Evolutionary conservation across 2,113 vertebrate species (phyloP).

Genomic region (Corythornis madagascariensis): DNA sequence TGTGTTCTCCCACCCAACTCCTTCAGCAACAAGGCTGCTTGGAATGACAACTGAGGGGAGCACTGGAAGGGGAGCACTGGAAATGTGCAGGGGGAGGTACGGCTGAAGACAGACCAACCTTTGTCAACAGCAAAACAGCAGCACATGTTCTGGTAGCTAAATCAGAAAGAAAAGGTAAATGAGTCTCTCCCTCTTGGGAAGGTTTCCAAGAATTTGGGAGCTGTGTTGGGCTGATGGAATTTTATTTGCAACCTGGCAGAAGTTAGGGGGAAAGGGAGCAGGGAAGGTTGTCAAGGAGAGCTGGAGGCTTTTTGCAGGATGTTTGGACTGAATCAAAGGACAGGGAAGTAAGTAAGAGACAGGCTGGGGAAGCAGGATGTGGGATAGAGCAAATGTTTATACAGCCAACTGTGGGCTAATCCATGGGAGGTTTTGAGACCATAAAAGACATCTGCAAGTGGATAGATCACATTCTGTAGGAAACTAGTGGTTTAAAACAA

Average conservation of each 20-base stretch:
- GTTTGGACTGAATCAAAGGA: conserved; percentile 19
- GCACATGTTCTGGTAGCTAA: fast-evolving
- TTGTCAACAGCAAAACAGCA: background rate
- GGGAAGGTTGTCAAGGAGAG: background rate
- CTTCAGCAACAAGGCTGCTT: conserved; percentile 24
- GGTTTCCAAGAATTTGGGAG: background rate
- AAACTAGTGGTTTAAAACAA: conserved; percentile 15
- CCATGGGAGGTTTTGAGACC: conserved; percentile 26
- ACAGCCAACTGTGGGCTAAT: background rate
- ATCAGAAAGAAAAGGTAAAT: background rate
- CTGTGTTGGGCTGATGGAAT: background rate
- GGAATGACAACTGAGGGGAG: conserved; percentile 45
- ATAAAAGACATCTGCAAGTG: conserved; percentile 40
- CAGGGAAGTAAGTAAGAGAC: background rate
- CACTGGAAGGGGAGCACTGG: background rate
- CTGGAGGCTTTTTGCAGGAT: conserved; percentile 48
- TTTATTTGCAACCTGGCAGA: background rate
- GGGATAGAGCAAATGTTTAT: conserved; percentile 46
- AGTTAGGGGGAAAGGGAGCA: background rate
- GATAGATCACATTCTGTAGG: background rate
- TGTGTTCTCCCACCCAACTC: conserved; percentile 45
- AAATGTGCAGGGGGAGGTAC: background rate
- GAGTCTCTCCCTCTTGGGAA: background rate
- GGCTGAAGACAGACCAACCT: conserved; percentile 23
- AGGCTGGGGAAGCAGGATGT: conserved; percentile 57